Evolutionary conservation across 2,113 vertebrate species (phyloP), one percentile per base, ranked within the genome.

Genomic region (Nematolebias whitei): DNA sequence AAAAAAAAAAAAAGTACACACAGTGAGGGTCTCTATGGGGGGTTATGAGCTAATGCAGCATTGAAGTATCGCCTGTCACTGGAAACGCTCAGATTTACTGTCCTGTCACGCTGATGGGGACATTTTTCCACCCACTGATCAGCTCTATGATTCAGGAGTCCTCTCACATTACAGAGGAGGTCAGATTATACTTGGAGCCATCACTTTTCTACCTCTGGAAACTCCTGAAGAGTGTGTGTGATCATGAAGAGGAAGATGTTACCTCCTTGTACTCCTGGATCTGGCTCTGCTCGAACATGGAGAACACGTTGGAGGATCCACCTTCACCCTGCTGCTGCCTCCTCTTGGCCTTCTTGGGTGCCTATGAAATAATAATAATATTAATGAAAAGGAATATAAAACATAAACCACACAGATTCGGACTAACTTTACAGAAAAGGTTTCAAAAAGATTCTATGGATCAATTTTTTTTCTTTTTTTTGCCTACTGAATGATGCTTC

Each of bases 191-290:
- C 41, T 49, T 11, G 6, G 29, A 24, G 52, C 62, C 53, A 50
- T 51, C 16, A 14, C 45, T 56, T 49, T 56, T 50, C 29, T 3
- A 29, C 18, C 1, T 1, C 24, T 41, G 12, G 26, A 50, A 20
- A 50, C 10, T 52, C 45, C 7, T 26, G 4, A 74, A 53, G 12
- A n/a, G 10, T 1, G 2, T n/a, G n/a, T n/a, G n/a, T n/a, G 12
- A 29, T 41, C 38, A 54, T 69, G 45, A 56, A 60, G 14, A 23
- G 57, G 45, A 73, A 41, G 61, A 49, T 6, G 77, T 92, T 85
- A 96, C 96, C 95, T 97, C 96, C 83, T 96, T 96, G 92, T 97
- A 97, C 89, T 97, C 96, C 92, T 97, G 96, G 83, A 97, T 97
- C 90, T 97, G 96, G 87, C 94, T 96, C 92, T 97, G 95, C 90